Evolutionary conservation across 1,140 invertebrate species (phyloP).

Genomic region (Bombus pascuorum): DNA sequence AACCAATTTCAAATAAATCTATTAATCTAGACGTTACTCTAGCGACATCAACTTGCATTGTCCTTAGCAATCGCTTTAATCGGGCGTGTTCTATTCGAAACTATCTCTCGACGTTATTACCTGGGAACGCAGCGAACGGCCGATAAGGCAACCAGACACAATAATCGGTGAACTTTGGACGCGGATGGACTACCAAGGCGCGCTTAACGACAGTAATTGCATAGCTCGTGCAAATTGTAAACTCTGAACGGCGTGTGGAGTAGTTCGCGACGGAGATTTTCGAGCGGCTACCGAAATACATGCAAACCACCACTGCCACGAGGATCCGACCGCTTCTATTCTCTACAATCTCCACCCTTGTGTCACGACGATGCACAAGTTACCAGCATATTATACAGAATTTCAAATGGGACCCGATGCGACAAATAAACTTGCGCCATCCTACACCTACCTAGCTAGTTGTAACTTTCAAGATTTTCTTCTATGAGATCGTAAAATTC

Average conservation of each 20-base stretch:
- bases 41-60: too few species aligned
- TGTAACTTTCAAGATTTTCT: neutral
- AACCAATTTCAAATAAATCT: too few species aligned
- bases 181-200: neutral
- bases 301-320: constrained; percentile 33
- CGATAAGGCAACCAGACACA: constrained; percentile 45
- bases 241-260: constrained; percentile 15
- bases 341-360: neutral
- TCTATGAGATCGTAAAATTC: constrained; percentile 44
- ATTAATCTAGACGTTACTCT: too few species aligned
- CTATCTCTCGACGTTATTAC: constrained; percentile 18
- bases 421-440: constrained; percentile 60
- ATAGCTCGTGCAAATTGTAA: constrained; percentile 57
- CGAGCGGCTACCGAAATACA: constrained; percentile 19
- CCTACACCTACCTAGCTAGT: neutral
- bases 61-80: neutral
- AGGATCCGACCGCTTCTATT: constrained; percentile 2
- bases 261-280: constrained; percentile 29
- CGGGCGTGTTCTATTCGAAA: constrained; percentile 18
- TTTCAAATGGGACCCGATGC: constrained; percentile 61
- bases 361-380: constrained; percentile 13
- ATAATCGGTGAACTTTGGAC: constrained; percentile 44
- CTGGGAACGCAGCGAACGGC: constrained; percentile 7
- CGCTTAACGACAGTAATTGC: constrained; percentile 58
- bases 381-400: constrained; percentile 46